Base-by-base conservation (phyloP, 2,888 invertebrate species). In the Dugesia japonica region DNA sequence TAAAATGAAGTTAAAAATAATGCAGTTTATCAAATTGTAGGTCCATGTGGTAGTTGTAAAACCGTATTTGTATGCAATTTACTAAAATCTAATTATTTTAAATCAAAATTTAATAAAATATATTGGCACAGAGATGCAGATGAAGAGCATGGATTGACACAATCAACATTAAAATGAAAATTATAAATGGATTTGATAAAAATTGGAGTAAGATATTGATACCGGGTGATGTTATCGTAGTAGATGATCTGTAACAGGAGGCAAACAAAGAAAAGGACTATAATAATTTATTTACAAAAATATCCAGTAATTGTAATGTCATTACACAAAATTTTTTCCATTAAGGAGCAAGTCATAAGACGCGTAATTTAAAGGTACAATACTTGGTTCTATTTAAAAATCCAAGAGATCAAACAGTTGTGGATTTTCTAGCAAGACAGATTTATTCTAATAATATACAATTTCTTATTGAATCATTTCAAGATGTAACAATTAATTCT, bases 271-370 rank as follows among this genome's bases (percentile, higher is more conserved):
- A 56, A 56, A 23, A 56, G 17, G 56, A 56, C 17, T 56, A 9
- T 23, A 56, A n/a, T 23, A 56, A 56, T 56, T 56, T 56, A 56
- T 56, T 56, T 56, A 56, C 56, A 56, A 56, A 56, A n/a, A 56
- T 56, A 1, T 4, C 9, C 23, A 56, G 56, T 4, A 4, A 56
- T 56, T 1, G 4, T 7, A n/a, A n/a, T 20, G 56, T 56, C 56
- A 56, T 56, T 9, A 56, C 23, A 20, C 56, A 56, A 56, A 56
- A 56, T 23, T n/a, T 56, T 13, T 56, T 56, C 17, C 56, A 56
- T 56, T n/a, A 56, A 56, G 56, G 56, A 13, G 56, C 9, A 7
- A n/a, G 4, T 13, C 56, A 56, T 56, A 4, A n/a, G 17, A 56
- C 56, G n/a, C n/a, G 56, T n/a, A 56, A 56, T 56, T 56, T 56